Evolutionary conservation across 2,113 vertebrate species (phyloP).

Genomic region (Grammomys dolichurus): DNA sequence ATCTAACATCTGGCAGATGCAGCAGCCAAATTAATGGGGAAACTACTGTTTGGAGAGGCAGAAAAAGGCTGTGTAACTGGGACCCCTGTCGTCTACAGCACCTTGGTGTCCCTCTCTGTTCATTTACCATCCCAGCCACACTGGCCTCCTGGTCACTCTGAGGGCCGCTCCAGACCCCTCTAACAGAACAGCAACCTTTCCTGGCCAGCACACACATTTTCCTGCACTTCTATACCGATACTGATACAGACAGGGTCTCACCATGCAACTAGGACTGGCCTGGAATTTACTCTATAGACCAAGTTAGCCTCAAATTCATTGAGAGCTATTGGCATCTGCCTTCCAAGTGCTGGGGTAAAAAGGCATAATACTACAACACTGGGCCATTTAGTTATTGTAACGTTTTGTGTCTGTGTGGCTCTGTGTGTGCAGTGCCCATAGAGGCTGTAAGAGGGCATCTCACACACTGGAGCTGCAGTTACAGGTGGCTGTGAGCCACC

Average conservation of each 20-base stretch:
- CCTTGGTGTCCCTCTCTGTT: neutral
- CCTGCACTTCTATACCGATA: rapidly evolving
- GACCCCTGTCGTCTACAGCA: neutral
- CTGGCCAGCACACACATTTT: too few relatives aligned
- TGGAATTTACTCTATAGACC: neutral
- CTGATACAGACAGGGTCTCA: neutral
- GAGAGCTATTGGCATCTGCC: neutral
- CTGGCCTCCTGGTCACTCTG: neutral
- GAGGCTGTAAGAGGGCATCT: too few relatives aligned
- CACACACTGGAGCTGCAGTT: too few relatives aligned
- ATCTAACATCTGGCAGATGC: neutral
- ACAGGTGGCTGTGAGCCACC: neutral
- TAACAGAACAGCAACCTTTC: neutral
- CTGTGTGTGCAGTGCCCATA: neutral
- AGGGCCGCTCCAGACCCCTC: neutral
- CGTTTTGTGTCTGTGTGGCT: neutral
- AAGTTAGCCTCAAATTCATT: neutral
- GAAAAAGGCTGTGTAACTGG: neutral
- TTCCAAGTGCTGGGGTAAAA: neutral
- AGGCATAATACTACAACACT: neutral
- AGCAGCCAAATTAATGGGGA: neutral
- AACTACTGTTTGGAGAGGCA: neutral
- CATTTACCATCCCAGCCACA: neutral
- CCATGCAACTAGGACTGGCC: too few relatives aligned
- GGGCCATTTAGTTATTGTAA: neutral